Percentiles rank a stretch among this genome's conserved stretches.
Conservation (phyloP, 2,888 invertebrate species). For the Rhaphigaster nebulosa region DNA sequence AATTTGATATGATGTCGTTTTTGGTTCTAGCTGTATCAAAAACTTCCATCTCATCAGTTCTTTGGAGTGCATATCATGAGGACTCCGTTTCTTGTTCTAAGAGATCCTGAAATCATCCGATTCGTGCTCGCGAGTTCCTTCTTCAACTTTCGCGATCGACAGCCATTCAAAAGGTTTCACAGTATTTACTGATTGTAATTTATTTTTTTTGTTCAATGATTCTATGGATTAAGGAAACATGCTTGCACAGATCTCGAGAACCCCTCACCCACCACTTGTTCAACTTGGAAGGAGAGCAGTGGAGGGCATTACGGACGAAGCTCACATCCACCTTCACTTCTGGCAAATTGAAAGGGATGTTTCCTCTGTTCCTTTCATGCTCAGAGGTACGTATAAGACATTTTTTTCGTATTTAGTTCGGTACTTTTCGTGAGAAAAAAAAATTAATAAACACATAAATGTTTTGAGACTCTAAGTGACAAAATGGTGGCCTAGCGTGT, state of each 20-base stretch:
- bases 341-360: slow-evolving; percentile 63
- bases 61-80: slow-evolving; percentile 59
- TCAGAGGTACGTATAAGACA: not conserved
- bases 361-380: slow-evolving; percentile 44
- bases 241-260: slow-evolving; percentile 20
- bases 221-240: not conserved
- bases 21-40: slow-evolving; percentile 50
- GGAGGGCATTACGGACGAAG: slow-evolving; percentile 62
- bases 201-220: not conserved
- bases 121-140: slow-evolving; percentile 61
- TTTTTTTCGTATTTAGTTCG: not conserved
- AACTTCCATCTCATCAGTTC: slow-evolving; percentile 48
- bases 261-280: slow-evolving; percentile 60
- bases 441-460: too few relatives aligned
- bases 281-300: slow-evolving; percentile 60
- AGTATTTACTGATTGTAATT: not conserved
- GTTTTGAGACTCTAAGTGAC: too few relatives aligned
- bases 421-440: not conserved
- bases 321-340: slow-evolving; percentile 63
- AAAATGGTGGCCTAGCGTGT: too few relatives aligned
- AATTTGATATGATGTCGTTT: too few relatives aligned
- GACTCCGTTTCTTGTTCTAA: slow-evolving; percentile 58
- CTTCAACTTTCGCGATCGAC: slow-evolving; percentile 58
- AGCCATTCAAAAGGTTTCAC: slow-evolving; percentile 49
- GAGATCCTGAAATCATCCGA: slow-evolving; percentile 62